phyloP scores from a whole-genome alignment of 2,888 invertebrate genomes.

The Eristalis pertinax region DNA sequence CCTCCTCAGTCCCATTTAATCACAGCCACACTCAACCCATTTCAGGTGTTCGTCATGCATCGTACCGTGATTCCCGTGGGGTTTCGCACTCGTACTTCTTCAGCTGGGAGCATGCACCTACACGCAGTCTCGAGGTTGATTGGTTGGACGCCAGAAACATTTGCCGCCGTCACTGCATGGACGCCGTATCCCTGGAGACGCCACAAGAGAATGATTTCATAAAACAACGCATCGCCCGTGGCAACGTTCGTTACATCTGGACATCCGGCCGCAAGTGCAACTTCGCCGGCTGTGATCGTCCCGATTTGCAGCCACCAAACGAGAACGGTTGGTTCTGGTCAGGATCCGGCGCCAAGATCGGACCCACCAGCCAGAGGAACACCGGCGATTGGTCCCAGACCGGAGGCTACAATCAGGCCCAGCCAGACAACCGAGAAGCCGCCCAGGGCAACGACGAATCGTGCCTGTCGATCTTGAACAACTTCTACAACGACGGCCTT shows the following conservation, averaged over 20 bases:
- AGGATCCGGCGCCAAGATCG: slow-evolving; percentile 94
- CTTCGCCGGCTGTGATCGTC: slow-evolving; percentile 93
- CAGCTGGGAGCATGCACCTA: slow-evolving; percentile 94
- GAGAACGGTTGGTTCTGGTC: slow-evolving; percentile 97
- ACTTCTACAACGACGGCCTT: slow-evolving; percentile 94
- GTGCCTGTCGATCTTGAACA: slow-evolving; percentile 93
- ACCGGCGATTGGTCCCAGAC: slow-evolving; percentile 95
- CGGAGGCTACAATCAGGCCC: slow-evolving; percentile 92
- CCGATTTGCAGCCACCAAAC: slow-evolving; percentile 91
- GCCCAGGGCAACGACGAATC: slow-evolving; percentile 96
- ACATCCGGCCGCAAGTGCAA: slow-evolving; percentile 96
- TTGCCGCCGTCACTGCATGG: slow-evolving; percentile 96
- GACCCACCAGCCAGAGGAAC: slow-evolving; percentile 92
- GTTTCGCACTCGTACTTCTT: slow-evolving; percentile 96
- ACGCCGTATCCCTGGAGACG: slow-evolving; percentile 94
- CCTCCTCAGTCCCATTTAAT: background rate
- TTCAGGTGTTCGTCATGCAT: slow-evolving; percentile 92
- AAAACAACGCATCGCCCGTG: slow-evolving; percentile 92
- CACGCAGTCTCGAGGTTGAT: slow-evolving; percentile 91
- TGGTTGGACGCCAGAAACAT: slow-evolving; percentile 96
- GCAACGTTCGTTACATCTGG: slow-evolving; percentile 92
- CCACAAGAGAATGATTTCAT: slow-evolving; percentile 95
- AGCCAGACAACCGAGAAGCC: slow-evolving; percentile 95
- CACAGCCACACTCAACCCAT: background rate
- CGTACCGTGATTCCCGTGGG: slow-evolving; percentile 93